Evolutionary conservation across 2,888 invertebrate genomes (phyloP).

Genomic region (Dyspetes luteomarginatus): DNA sequence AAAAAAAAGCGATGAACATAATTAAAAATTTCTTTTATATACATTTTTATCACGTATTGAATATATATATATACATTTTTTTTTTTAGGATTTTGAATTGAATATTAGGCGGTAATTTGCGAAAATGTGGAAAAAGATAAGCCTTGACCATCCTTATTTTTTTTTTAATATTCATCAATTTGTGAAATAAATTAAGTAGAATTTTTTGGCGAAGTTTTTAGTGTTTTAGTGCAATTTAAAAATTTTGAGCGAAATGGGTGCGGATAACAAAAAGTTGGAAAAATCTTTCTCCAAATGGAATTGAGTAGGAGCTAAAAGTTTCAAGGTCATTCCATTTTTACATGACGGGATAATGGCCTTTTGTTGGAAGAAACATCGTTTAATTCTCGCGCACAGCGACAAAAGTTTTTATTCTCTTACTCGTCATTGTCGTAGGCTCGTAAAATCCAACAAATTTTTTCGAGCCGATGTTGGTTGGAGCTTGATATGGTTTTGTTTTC

Average conservation of each 20-base stretch:
- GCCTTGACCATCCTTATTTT: no score
- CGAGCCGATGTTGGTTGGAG: background rate
- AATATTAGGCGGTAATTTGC: background rate
- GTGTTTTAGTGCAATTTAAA: no score
- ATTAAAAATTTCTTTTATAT: no score
- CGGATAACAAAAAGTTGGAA: background rate
- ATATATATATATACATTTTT: no score
- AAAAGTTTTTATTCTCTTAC: background rate
- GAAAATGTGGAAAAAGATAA: background rate
- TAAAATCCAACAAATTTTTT: background rate
- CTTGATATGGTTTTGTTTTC: background rate
- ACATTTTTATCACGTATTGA: no score
- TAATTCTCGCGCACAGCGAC: no score
- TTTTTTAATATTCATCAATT: no score
- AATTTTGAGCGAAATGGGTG: background rate
- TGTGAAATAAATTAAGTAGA: no score
- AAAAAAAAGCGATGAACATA: background rate
- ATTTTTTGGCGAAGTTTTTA: no score
- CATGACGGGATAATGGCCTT: constrained; percentile 5
- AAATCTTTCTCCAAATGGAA: no score
- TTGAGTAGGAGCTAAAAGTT: background rate
- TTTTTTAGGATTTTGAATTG: no score
- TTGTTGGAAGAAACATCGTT: constrained; percentile 21
- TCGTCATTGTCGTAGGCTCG: background rate
- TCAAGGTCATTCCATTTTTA: constrained; percentile 41